Evolutionary conservation across 2,888 invertebrate species (phyloP).

Genomic region (Scelioninae gen. 2): DNA sequence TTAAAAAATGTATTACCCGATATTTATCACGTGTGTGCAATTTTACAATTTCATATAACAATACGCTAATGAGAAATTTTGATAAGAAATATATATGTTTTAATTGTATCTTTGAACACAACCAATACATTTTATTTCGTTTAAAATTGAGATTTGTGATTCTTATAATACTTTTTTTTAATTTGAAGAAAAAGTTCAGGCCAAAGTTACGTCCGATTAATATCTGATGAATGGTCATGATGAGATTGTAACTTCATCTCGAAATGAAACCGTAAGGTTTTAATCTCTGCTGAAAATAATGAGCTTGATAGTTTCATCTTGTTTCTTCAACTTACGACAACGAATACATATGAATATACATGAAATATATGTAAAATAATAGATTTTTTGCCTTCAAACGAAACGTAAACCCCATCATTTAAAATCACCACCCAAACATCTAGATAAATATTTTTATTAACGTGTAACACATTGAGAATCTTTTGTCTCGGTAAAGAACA

Average conservation of each 20-base stretch:
- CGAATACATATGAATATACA: slow-evolving; percentile 21
- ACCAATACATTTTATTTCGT: too few species aligned
- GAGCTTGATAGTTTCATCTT: slow-evolving; percentile 14
- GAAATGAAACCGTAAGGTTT: slow-evolving; percentile 10
- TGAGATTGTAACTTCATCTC: slow-evolving; percentile 25
- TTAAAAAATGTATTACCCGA: background rate
- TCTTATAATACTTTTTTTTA: slow-evolving; percentile 20
- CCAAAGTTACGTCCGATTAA: slow-evolving; percentile 16
- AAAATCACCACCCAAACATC: slow-evolving; percentile 13
- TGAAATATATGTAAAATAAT: slow-evolving; percentile 11
- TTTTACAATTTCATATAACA: slow-evolving; percentile 31
- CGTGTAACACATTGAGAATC: slow-evolving; percentile 3
- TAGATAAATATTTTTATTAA: slow-evolving; percentile 32
- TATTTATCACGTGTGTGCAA: background rate
- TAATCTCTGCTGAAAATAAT: slow-evolving; percentile 29
- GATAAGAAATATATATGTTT: background rate
- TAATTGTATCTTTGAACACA: too few species aligned
- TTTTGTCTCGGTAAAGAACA: slow-evolving; percentile 4
- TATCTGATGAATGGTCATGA: slow-evolving; percentile 20
- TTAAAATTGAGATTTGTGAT: background rate
- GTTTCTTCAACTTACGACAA: slow-evolving; percentile 17
- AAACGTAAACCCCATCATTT: slow-evolving; percentile 1
- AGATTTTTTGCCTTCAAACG: slow-evolving; percentile 20
- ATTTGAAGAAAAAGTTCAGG: slow-evolving; percentile 4
- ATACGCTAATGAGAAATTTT: slow-evolving; percentile 6